phyloP scores from a whole-genome alignment of 2,113 vertebrate genomes.

The Raphicerus campestris region DNA sequence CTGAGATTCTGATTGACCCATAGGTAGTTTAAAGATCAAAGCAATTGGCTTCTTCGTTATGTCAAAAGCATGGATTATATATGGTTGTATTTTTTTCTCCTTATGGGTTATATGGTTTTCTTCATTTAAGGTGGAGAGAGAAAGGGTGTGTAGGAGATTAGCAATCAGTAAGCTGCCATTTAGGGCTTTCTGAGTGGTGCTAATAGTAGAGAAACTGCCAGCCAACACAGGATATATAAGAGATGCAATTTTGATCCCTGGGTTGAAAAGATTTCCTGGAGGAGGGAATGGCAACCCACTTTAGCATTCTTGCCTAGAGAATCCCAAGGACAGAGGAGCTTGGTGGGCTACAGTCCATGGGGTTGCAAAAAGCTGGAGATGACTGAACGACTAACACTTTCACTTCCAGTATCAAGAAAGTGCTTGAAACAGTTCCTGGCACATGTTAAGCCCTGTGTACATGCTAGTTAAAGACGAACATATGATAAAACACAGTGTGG shows the following conservation, averaged over 20 bases:
- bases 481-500: background rate
- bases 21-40: background rate
- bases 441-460: background rate
- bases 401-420: background rate
- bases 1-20: background rate
- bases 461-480: background rate
- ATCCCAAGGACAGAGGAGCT: background rate
- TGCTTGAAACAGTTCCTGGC: background rate
- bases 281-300: background rate
- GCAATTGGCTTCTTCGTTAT: background rate
- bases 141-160: background rate
- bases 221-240: fast-evolving
- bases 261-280: background rate
- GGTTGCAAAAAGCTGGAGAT: background rate
- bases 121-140: background rate
- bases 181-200: background rate
- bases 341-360: background rate
- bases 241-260: background rate
- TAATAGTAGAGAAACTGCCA: background rate
- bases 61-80: background rate
- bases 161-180: background rate
- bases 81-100: background rate
- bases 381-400: background rate
- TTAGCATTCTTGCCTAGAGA: background rate
- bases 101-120: background rate